Evolutionary conservation across 2,888 invertebrate species (phyloP).

Genomic region (Xestia rhomboidea): DNA sequence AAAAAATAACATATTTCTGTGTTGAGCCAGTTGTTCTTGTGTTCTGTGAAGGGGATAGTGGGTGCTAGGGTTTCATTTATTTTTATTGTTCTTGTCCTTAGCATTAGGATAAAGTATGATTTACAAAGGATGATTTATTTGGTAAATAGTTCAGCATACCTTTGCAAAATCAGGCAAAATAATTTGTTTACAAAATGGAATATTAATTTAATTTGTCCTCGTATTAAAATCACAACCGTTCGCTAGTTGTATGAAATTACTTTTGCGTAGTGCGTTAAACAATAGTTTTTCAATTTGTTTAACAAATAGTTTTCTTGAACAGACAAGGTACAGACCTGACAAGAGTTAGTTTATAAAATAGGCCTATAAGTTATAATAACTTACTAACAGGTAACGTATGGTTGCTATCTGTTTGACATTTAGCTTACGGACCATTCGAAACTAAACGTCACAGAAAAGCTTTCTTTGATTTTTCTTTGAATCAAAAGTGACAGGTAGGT

Average conservation of each 20-base stretch:
- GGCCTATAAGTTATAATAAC: not conserved
- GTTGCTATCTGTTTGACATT: too few species aligned
- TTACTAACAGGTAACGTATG: too few species aligned
- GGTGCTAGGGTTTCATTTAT: constrained; percentile 40
- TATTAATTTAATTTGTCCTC: not conserved
- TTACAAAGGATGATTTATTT: not conserved
- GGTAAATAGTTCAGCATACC: not conserved
- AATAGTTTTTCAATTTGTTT: not conserved
- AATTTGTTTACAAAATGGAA: not conserved
- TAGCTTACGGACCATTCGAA: too few species aligned
- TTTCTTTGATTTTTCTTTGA: too few species aligned
- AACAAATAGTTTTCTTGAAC: too few species aligned
- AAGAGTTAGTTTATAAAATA: not conserved
- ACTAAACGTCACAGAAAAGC: too few species aligned
- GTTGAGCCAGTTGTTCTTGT: constrained; percentile 48
- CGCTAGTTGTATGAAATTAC: not conserved
- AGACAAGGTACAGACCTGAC: not conserved
- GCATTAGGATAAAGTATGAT: constrained; percentile 8
- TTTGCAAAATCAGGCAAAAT: not conserved
- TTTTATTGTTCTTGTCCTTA: constrained; percentile 26
- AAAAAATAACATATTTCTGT: constrained; percentile 58
- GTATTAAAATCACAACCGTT: not conserved
- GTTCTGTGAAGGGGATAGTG: constrained; percentile 32
- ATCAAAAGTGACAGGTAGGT: too few species aligned
- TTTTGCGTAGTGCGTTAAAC: not conserved